Base-by-base conservation (phyloP, 2,888 invertebrate genomes). In the Glaucopsyche alexis region DNA sequence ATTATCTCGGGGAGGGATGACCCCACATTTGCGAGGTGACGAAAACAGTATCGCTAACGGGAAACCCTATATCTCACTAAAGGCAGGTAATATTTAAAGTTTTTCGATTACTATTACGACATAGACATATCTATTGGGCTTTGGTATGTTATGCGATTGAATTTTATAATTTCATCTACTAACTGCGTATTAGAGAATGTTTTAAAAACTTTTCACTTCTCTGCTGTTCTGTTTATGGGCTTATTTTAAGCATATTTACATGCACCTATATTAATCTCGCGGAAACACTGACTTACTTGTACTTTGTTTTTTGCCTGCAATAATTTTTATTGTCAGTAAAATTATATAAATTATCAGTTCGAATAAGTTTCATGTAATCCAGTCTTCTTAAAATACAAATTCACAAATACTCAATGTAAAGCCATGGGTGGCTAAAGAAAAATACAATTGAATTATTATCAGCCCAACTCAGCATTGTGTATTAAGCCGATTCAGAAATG, bases 1-100 rank as follows among this genome's bases (percentile, higher is more conserved):
- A 90, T 90, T 92, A 91, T 91, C 90, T 86, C 78, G 79, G 78
- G 85, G 93, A 93, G 86, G 87, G 88, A 93, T 93, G 89, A 81
- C 82, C 88, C 92, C 92, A 90, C 2, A 29, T 29, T 29, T 29
- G 79, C 76, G 79, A 91, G 91, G 93, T 91, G 93, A 91, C 90
- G 93, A 93, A 84, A 86, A 83, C 86, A 84, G 88, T 91, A 90
- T 90, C 90, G 87, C 84, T 85, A 80, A 83, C 40, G 83, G 86
- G 82, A 82, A 80, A 77, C 81, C 80, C 82, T 93, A 93, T 90
- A 93, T 93, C 93, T 93, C 60, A 29, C 60, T 91, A 83, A 81
- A 78, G 74, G 81, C 87, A 87, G 90, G 89, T 90, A 86, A 84
- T 87, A 86, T 83, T 85, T 84, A 69, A 69, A 47, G 69, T 69